These are phyloP conservation scores for Pachymerium ferrugineum DNA, from an alignment of 2,888 invertebrate species.

Conservation along the genomic window DNA sequence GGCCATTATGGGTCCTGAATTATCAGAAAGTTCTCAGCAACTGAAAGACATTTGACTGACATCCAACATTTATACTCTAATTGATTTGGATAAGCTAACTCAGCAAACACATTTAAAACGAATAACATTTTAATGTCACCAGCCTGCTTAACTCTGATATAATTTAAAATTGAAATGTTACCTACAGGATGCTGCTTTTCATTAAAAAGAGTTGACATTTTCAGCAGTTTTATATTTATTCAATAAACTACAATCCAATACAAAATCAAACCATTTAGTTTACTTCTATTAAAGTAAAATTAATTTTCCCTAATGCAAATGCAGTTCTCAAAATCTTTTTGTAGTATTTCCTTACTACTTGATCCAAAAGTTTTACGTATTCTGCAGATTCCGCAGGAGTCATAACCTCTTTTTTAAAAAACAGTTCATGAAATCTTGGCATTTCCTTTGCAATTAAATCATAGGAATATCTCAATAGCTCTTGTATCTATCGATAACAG, in stretches of 20 bases:
- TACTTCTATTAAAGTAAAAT: neutral
- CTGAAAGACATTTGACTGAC: too few species aligned
- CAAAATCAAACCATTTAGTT: neutral
- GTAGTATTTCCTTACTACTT: neutral
- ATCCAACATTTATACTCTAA: too few species aligned
- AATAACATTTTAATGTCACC: too few species aligned
- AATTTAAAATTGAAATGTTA: too few species aligned
- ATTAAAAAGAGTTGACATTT: neutral
- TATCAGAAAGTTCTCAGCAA: too few species aligned
- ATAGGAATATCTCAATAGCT: neutral
- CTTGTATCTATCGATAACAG: neutral
- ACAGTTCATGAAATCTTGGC: neutral
- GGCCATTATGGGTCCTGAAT: too few species aligned
- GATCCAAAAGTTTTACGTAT: neutral
- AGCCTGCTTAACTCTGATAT: too few species aligned
- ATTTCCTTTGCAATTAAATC: neutral
- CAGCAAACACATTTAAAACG: too few species aligned
- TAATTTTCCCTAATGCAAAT: neutral
- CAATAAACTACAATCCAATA: neutral
- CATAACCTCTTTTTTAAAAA: neutral
- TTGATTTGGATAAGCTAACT: too few species aligned
- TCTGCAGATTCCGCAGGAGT: neutral
- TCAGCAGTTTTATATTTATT: neutral
- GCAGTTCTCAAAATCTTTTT: neutral
- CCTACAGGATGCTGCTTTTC: too few species aligned